Conservation (phyloP, 2,113 vertebrate genomes). For the Sceloporus undulatus region DNA sequence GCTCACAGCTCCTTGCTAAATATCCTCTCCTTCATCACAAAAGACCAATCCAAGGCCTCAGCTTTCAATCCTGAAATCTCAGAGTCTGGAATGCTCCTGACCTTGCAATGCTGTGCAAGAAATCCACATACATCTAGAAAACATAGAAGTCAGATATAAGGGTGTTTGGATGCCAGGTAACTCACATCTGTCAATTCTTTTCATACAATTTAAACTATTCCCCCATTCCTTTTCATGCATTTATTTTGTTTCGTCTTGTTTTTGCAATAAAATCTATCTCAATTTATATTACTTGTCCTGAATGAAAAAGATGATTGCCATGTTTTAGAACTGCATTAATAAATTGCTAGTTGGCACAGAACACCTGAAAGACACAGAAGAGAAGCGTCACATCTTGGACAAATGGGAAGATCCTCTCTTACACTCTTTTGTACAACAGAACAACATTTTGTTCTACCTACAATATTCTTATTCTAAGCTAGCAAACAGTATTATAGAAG, state of each 20-base stretch:
- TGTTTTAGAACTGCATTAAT: not conserved
- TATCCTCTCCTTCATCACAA: too few species aligned
- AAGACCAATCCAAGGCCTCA: too few species aligned
- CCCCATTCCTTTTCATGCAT: not conserved
- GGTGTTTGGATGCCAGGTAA: not conserved
- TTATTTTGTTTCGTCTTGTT: not conserved
- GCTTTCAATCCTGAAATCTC: not conserved
- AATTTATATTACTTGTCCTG: not conserved
- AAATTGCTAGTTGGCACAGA: not conserved
- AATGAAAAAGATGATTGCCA: not conserved
- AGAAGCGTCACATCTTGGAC: conserved; percentile 20
- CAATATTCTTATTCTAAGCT: not conserved
- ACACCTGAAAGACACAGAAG: not conserved
- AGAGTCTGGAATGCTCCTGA: too few species aligned
- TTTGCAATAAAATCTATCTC: not conserved
- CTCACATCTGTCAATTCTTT: not conserved
- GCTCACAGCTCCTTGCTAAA: too few species aligned
- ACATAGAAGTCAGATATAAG: too few species aligned
- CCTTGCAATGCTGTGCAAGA: not conserved
- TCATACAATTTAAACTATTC: not conserved
- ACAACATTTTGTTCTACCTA: conserved; percentile 18
- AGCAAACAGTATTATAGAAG: not conserved
- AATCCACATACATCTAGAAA: not conserved
- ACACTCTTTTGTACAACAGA: not conserved
- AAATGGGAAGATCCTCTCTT: not conserved